phyloP scores from a whole-genome alignment of 2,113 vertebrate genomes.

The Paradisaea rubra region DNA sequence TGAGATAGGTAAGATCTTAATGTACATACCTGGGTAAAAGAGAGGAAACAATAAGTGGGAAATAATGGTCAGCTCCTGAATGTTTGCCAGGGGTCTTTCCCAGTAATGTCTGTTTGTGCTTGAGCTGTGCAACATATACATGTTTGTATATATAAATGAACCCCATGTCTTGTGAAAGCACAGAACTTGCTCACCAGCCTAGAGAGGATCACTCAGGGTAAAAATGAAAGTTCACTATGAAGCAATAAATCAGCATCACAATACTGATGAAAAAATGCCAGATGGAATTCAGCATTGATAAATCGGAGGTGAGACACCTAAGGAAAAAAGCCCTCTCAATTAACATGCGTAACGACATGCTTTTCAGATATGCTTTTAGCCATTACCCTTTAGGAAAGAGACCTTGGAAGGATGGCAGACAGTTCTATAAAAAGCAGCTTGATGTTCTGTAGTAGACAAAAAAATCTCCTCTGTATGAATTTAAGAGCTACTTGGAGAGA shows the following conservation, averaged over 20 bases:
- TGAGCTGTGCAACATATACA: neutral
- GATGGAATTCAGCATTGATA: neutral
- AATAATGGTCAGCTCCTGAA: neutral
- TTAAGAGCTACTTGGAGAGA: neutral
- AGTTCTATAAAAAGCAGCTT: neutral
- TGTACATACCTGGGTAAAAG: neutral
- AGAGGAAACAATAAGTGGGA: neutral
- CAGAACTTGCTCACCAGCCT: neutral
- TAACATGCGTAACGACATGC: neutral
- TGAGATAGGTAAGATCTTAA: neutral
- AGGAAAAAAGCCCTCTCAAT: neutral
- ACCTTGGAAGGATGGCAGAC: neutral
- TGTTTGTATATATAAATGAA: neutral
- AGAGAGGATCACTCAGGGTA: neutral
- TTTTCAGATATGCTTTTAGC: neutral
- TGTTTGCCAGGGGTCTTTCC: neutral
- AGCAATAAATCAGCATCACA: neutral
- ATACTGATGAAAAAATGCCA: neutral
- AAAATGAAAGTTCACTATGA: neutral
- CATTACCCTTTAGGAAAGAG: neutral
- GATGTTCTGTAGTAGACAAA: neutral
- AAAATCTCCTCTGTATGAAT: neutral
- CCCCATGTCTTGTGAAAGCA: neutral
- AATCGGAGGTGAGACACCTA: neutral
- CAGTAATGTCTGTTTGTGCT: neutral